Conservation (phyloP, 2,113 vertebrate species). For the Hipposideros armiger region DNA sequence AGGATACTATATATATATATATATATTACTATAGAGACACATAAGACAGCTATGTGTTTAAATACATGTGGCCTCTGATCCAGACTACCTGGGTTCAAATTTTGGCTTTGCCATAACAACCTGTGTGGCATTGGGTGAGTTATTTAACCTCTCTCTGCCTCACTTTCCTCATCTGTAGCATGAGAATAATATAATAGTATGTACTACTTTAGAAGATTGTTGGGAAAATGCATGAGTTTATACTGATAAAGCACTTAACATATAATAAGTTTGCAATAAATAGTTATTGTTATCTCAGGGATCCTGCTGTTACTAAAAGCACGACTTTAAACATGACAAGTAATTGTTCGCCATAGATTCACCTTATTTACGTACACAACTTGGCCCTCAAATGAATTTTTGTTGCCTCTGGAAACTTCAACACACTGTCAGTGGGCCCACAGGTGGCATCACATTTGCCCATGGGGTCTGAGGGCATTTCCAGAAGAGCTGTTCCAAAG, state of each 20-base stretch:
- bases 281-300: neutral
- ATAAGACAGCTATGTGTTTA: neutral
- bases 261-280: neutral
- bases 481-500: neutral
- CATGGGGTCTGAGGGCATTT: neutral
- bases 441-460: neutral
- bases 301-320: neutral
- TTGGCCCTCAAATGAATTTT: neutral
- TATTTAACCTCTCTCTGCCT: neutral
- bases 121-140: neutral
- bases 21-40: neutral
- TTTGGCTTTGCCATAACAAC: neutral
- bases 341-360: neutral
- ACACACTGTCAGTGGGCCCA: accelerated
- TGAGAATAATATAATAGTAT: neutral
- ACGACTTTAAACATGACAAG: neutral
- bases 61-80: neutral
- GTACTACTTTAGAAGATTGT: neutral
- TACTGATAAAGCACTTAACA: neutral
- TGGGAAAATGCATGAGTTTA: neutral
- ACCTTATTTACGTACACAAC: neutral
- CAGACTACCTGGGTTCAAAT: neutral
- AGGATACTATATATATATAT: neutral
- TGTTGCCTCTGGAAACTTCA: neutral
- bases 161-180: neutral